Evolutionary conservation across 1,140 invertebrate species (phyloP).

Genomic region (Listronotus oregonensis): DNA sequence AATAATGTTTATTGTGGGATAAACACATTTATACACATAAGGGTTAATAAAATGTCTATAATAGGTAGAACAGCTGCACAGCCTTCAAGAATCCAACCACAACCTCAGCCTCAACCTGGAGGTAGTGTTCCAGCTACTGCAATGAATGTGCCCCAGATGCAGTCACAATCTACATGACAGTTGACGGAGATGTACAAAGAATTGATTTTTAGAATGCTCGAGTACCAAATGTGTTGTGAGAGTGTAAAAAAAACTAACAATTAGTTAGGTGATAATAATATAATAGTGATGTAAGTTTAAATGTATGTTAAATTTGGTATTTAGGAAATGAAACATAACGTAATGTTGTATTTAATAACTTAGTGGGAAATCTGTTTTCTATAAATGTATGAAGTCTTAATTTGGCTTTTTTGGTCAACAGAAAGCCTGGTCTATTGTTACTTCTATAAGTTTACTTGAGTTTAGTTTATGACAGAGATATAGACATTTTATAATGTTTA

Average conservation of each 20-base stretch:
- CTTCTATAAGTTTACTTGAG: too few relatives aligned
- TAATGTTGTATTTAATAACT: too few relatives aligned
- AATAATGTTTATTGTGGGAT: too few relatives aligned
- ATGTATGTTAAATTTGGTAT: too few relatives aligned
- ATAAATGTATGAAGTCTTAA: too few relatives aligned
- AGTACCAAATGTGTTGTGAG: slow-evolving; percentile 32
- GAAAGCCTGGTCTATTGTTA: too few relatives aligned
- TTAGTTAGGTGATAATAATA: not conserved
- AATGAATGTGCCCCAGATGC: slow-evolving; percentile 23
- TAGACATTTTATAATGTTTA: too few relatives aligned
- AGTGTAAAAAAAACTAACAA: not conserved
- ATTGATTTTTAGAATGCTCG: slow-evolving; percentile 32
- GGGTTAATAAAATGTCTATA: slow-evolving; percentile 38
- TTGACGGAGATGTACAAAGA: slow-evolving; percentile 37
- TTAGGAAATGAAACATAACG: slow-evolving; percentile 1
- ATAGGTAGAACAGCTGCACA: slow-evolving; percentile 21
- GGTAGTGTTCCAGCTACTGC: slow-evolving; percentile 6
- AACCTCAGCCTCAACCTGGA: slow-evolving; percentile 23
- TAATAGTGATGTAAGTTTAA: not conserved
- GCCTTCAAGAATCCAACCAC: slow-evolving; percentile 25
- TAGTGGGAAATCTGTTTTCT: too few relatives aligned
- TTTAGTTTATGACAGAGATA: too few relatives aligned
- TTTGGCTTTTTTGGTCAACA: too few relatives aligned
- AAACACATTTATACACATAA: slow-evolving; percentile 20
- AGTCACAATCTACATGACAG: slow-evolving; percentile 34